Conservation (phyloP, 2,113 vertebrate species). For the Plecotus auritus region DNA sequence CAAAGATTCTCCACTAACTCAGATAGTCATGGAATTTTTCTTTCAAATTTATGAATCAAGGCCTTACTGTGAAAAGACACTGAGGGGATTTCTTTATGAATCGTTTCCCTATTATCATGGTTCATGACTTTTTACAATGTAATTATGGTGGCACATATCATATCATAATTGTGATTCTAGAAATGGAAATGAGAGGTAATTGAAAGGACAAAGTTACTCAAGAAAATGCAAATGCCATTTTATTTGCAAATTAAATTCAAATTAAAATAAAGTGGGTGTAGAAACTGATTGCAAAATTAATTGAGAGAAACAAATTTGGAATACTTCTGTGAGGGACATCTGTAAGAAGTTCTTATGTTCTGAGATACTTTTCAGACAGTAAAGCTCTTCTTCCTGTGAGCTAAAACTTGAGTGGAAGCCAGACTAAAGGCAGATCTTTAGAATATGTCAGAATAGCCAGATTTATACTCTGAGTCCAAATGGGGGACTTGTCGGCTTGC, state of each 20-base stretch:
- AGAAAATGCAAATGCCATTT: conserved; percentile 46
- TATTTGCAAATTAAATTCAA: conserved; percentile 72
- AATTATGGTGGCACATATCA: conserved; percentile 53
- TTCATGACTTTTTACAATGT: conserved; percentile 46
- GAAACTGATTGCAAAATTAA: conserved; percentile 58
- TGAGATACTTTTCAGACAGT: background rate
- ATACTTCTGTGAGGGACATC: background rate
- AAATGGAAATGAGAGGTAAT: conserved; percentile 44
- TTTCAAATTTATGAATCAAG: conserved; percentile 59
- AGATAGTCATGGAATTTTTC: background rate
- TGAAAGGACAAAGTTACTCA: conserved; percentile 30
- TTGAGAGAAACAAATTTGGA: conserved; percentile 49
- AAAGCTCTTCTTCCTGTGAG: background rate
- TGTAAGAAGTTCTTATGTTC: conserved; percentile 15
- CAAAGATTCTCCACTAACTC: background rate
- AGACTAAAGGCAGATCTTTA: background rate
- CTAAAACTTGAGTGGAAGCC: background rate
- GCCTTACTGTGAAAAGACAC: conserved; percentile 35
- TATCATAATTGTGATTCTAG: conserved; percentile 66
- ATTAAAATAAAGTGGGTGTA: conserved; percentile 40
- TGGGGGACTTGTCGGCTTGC: background rate
- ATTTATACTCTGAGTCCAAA: background rate
- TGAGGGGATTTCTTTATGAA: conserved; percentile 43
- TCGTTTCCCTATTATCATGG: conserved; percentile 43
- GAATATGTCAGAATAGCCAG: background rate